Conservation (phyloP, 1,140 invertebrate species). For the Conus ventricosus region DNA sequence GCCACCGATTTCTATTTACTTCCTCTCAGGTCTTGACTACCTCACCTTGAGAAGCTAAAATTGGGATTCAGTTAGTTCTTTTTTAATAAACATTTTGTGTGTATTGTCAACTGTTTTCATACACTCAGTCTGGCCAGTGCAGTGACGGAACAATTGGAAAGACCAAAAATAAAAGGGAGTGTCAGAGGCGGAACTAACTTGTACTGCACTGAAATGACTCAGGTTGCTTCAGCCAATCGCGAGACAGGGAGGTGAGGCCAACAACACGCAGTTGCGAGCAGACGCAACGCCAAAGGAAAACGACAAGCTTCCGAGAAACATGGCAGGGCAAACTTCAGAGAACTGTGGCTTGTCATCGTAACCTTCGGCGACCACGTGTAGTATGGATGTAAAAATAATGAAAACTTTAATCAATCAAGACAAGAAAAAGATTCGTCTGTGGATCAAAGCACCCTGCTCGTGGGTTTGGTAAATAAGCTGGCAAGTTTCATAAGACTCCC, state of each 20-base stretch:
- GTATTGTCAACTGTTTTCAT: not conserved
- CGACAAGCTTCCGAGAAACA: conserved; percentile 20
- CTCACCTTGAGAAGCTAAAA: not conserved
- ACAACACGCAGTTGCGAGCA: conserved; percentile 8
- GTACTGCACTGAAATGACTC: not conserved
- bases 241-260: too few relatives aligned
- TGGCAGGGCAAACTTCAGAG: conserved; percentile 9
- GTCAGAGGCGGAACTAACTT: not conserved
- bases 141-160: not conserved
- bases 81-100: not conserved
- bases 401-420: not conserved
- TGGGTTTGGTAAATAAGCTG: not conserved
- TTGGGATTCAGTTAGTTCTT: not conserved
- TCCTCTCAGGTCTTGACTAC: conserved; percentile 4
- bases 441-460: not conserved
- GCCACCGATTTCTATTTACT: conserved; percentile 7
- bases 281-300: conserved; percentile 21
- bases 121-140: not conserved
- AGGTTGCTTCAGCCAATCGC: not conserved
- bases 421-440: not conserved
- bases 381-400: not conserved
- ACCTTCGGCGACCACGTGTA: conserved; percentile 1
- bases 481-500: not conserved
- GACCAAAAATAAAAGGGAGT: not conserved
- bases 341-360: not conserved